Percentiles rank a stretch among this genome's conserved stretches.
phyloP scores from a whole-genome alignment of 2,113 vertebrate species.

The Acanthisitta chloris region DNA sequence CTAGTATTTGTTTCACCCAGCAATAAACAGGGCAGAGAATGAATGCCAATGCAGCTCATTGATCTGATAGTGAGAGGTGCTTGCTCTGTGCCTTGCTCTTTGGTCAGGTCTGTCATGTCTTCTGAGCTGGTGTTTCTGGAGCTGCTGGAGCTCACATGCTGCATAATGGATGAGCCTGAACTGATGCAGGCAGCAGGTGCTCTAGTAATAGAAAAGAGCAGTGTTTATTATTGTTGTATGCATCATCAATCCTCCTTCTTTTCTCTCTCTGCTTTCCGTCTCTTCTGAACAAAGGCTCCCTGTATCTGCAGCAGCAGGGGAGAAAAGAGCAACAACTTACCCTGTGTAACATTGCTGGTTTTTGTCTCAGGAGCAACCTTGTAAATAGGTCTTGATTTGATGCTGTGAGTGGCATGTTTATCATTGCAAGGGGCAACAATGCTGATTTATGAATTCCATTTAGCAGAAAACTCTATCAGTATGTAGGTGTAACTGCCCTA shows the following conservation, averaged over 20 bases:
- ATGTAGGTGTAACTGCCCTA: not conserved
- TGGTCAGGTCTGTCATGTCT: not conserved
- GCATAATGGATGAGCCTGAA: slow-evolving; percentile 64
- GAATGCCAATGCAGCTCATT: not conserved
- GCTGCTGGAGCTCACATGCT: not conserved
- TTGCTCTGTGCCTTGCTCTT: not conserved
- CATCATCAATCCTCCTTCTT: not conserved
- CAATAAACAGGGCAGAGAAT: not conserved
- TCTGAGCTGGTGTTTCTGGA: not conserved
- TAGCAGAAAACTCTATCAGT: not conserved
- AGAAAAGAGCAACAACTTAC: not conserved
- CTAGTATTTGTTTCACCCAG: not conserved
- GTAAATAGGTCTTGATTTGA: not conserved
- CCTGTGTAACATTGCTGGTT: not conserved
- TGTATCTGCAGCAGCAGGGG: not conserved
- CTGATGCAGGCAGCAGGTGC: slow-evolving; percentile 67
- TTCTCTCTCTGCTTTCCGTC: not conserved
- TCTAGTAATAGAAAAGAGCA: slow-evolving; percentile 43
- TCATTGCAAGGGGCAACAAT: not conserved
- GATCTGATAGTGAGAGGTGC: not conserved
- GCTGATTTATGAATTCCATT: not conserved
- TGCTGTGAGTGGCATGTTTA: not conserved
- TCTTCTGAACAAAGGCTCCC: slow-evolving; percentile 42
- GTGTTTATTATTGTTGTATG: slow-evolving; percentile 56
- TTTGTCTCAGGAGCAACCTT: not conserved